These are phyloP conservation scores for Ceratosolen fusciceps DNA, from an alignment of 1,140 invertebrate genomes.

Conservation along the genomic window DNA sequence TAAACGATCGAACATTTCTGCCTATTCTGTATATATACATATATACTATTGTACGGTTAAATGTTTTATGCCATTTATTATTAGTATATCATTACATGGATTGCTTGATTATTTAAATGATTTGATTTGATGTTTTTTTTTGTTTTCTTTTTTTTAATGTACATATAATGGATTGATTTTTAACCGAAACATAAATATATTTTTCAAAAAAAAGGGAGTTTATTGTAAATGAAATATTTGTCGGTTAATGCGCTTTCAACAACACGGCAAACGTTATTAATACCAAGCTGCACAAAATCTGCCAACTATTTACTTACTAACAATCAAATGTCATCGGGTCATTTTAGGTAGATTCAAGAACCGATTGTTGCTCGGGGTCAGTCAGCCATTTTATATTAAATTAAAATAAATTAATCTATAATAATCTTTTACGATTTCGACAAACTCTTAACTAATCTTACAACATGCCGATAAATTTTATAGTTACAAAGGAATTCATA, in stretches of 20 bases:
- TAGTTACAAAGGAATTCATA: neutral
- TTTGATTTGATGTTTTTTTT: no score
- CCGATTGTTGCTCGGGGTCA: slow-evolving; percentile 57
- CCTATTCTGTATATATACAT: neutral
- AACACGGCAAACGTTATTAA: slow-evolving; percentile 6
- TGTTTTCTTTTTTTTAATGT: no score
- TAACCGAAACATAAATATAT: no score
- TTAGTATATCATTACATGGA: neutral
- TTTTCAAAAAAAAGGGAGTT: no score
- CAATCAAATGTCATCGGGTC: slow-evolving; percentile 63
- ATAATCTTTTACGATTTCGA: slow-evolving; percentile 11
- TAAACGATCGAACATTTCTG: neutral
- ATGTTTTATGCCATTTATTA: slow-evolving; percentile 2
- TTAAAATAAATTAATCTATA: slow-evolving; percentile 38
- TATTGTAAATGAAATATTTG: no score
- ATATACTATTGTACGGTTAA: neutral
- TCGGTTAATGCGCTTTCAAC: neutral
- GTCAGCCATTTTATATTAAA: slow-evolving; percentile 54
- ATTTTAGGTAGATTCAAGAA: slow-evolving; percentile 61
- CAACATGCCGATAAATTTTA: no score
- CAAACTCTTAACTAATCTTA: neutral
- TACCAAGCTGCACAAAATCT: slow-evolving; percentile 26
- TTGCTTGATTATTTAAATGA: no score
- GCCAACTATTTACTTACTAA: slow-evolving; percentile 62
- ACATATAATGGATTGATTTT: slow-evolving; percentile 3